Evolutionary conservation across 2,888 invertebrate species (phyloP).

Genomic region (Pollenia angustigena): DNA sequence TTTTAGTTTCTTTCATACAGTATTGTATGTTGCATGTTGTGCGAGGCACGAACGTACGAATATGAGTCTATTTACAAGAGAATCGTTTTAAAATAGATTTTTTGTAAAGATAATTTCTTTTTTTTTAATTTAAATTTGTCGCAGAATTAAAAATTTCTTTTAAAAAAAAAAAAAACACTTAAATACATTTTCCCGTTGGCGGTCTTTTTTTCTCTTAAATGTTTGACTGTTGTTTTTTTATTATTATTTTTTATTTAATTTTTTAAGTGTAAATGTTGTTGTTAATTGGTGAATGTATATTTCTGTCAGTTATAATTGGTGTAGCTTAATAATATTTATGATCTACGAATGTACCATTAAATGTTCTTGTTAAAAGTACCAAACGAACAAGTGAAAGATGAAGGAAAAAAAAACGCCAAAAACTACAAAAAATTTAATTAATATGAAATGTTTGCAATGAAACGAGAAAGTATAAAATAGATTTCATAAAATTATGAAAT

Average conservation of each 20-base stretch:
- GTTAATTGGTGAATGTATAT: slow-evolving; percentile 67
- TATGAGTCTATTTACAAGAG: not conserved
- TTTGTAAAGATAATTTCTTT: slow-evolving; percentile 33
- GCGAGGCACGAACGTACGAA: not conserved
- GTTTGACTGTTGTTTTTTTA: slow-evolving; percentile 8
- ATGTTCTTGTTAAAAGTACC: slow-evolving; percentile 54
- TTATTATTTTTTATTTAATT: not conserved
- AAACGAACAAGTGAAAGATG: slow-evolving; percentile 13
- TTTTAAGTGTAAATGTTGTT: slow-evolving; percentile 45
- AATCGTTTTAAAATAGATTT: slow-evolving; percentile 42
- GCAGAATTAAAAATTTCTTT: not conserved
- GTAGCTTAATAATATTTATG: slow-evolving; percentile 69
- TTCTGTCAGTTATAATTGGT: slow-evolving; percentile 70
- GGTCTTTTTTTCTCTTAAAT: not conserved
- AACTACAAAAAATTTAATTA: slow-evolving; percentile 37
- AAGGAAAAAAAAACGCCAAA: not conserved
- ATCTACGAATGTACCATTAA: slow-evolving; percentile 61
- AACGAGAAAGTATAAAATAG: slow-evolving; percentile 44
- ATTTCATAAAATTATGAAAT: slow-evolving; percentile 33
- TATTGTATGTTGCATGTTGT: slow-evolving; percentile 14
- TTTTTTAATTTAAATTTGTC: not conserved
- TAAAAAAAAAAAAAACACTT: not conserved
- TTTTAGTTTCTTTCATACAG: slow-evolving; percentile 19
- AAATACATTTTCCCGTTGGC: slow-evolving; percentile 10
- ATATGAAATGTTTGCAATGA: slow-evolving; percentile 58